Base-by-base conservation (phyloP, 2,113 vertebrate species). In the Labrus mixtus region DNA sequence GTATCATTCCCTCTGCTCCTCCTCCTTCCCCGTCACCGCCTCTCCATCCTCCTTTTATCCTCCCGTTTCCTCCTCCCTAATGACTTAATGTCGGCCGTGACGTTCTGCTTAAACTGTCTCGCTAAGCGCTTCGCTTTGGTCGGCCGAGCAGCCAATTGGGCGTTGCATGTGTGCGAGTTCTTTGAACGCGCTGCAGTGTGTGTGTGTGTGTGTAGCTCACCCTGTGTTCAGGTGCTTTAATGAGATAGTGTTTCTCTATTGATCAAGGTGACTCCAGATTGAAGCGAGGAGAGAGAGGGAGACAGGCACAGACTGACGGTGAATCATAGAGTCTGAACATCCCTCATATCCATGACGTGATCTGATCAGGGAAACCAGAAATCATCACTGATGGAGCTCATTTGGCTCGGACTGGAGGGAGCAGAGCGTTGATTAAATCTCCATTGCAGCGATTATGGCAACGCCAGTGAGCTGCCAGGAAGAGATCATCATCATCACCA, bases 111-210 rank as follows among this genome's bases (percentile, higher is more conserved):
- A 61, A 80, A 63, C 23, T 22, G 60, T 22, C 19, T 43, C 43
- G 67, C 76, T 46, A 43, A 25, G 36, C 8, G 25, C 9, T 77
- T 56, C 48, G n/a, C 61, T 70, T 36, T 3, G 41, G 43, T 54
- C 46, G 10, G 17, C 63, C 29, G 17, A 64, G 59, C 68, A 55
- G 58, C 22, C 64, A 73, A 68, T 77, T 59, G 50, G 48, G 37
- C 73, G 37, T 36, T 36, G 45, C 6, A 16, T 2, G 36, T 33
- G 15, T 56, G 43, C 0, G 37, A 20, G 48, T 45, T 2, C 11
- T 17, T 25, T 37, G 8, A 19, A 12, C 20, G 55, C 10, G 17
- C 16, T 45, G 11, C 5, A 5, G 13, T 45, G 43, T 41, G 39
- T 41, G 39, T 1, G 39, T 41, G 39, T 41, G 39, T 10, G 11